Percentiles rank a stretch among this genome's conserved stretches.
phyloP scores from a whole-genome alignment of 2,113 vertebrate species.

The Tetrao urogallus region DNA sequence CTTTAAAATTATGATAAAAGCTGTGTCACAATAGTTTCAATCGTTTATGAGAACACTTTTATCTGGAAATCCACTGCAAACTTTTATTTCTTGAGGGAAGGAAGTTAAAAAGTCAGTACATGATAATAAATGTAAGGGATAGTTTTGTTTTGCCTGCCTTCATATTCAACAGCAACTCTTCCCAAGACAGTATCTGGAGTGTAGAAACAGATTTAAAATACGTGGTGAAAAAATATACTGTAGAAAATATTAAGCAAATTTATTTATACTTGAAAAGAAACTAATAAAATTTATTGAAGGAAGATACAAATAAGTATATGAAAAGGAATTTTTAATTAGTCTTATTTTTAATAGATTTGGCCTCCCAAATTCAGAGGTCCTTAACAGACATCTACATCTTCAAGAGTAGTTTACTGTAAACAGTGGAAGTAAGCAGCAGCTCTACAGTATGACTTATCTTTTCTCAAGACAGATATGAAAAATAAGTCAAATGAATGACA shows the following conservation, averaged over 20 bases:
- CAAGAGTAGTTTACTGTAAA: neutral
- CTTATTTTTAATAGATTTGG: neutral
- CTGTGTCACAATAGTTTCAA: neutral
- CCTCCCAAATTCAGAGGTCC: neutral
- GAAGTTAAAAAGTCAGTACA: neutral
- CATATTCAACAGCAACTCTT: rapidly evolving
- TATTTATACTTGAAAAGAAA: neutral
- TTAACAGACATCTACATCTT: neutral
- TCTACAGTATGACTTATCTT: neutral
- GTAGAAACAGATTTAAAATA: neutral
- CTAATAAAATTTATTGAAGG: neutral
- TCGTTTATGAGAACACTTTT: neutral
- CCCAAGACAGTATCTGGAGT: neutral
- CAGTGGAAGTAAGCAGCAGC: neutral
- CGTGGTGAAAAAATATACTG: neutral
- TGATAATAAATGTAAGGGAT: neutral
- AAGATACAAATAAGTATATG: neutral
- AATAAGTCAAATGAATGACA: neutral
- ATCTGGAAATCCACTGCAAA: neutral
- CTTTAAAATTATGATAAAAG: neutral
- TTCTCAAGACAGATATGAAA: neutral
- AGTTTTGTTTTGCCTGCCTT: neutral
- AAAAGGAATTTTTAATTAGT: neutral
- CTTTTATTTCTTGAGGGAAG: neutral
- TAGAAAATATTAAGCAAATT: neutral